Evolutionary conservation across 2,113 vertebrate species (phyloP).

Genomic region (Tupaia tana): DNA sequence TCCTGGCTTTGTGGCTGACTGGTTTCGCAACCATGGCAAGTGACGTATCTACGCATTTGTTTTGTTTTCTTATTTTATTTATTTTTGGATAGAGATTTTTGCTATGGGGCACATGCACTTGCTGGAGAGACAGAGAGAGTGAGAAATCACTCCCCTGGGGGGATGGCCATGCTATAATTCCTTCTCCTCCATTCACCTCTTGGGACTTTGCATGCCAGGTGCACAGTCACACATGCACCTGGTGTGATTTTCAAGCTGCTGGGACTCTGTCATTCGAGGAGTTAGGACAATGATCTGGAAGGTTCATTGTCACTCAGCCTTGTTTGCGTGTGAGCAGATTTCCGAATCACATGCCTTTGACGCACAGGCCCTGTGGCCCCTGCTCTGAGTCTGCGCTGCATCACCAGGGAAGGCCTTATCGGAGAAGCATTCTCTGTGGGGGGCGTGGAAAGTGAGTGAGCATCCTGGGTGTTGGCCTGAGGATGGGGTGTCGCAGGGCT

Average conservation of each 20-base stretch:
- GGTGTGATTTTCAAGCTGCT: too few species aligned
- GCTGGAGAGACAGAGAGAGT: too few species aligned
- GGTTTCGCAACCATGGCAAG: not conserved
- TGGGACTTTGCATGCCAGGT: too few species aligned
- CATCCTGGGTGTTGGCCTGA: not conserved
- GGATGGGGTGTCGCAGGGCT: not conserved
- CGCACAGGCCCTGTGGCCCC: not conserved
- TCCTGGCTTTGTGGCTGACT: not conserved
- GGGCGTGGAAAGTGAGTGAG: too few species aligned
- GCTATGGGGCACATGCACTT: too few species aligned
- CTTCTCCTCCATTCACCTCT: too few species aligned
- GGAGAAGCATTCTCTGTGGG: not conserved
- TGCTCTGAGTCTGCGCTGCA: not conserved
- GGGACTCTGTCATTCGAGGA: not conserved
- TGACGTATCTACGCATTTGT: not conserved
- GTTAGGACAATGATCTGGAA: not conserved
- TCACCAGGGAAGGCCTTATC: not conserved
- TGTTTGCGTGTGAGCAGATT: too few species aligned
- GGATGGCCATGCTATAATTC: too few species aligned
- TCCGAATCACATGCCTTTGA: not conserved
- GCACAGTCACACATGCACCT: too few species aligned
- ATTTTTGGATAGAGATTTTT: too few species aligned
- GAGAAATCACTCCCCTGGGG: too few species aligned
- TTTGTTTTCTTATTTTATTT: not conserved
- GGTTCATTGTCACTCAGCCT: fast-evolving